Evolutionary conservation across 2,797 vertebrate species (phyloP), one percentile per base, ranked within the genome.

Genomic region (Florisuga fusca): DNA sequence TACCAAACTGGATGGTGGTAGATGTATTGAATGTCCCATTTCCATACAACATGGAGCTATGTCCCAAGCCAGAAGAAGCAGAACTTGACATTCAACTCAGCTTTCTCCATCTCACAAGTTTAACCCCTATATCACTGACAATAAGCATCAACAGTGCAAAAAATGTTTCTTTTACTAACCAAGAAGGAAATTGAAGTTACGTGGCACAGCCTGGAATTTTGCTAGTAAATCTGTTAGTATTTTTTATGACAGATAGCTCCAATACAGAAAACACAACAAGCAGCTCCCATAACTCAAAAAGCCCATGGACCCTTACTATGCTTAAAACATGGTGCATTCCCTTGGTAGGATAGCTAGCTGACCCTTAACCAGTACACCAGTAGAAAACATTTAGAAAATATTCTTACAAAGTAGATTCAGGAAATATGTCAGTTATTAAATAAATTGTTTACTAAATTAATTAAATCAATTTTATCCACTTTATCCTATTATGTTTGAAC

Each of bases 1-100:
- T n/a, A 1, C 5, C 46, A 75, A 19, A 87, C 1, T 9, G 27
- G 34, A 53, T 27, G 1, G 0, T 1, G 6, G 25, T 10, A 64
- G n/a, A 36, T 18, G 22, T 16, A 41, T 2, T 16, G 18, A 58
- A 54, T 66, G 51, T 10, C 21, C 27, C 19, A 15, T 48, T 68
- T 41, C 29, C 45, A 53, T 33, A 57, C 33, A 29, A 11, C 38
- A 34, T 18, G 50, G 22, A 51, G 46, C 45, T 48, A 50, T 10
- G 27, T 53, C 55, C 20, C 31, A 81, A 22, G 33, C 8, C 71
- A 57, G 69, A 82, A 55, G 46, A 31, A 10, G 31, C 23, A 90
- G 46, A 83, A 73, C 21, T 43, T 22, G 59, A 66, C 63, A 12
- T 36, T 67, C n/a, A 61, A 14, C n/a, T 76, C 27, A 66, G 63